phyloP scores from a whole-genome alignment of 2,797 vertebrate species.

The Pogonophryne albipinna region DNA sequence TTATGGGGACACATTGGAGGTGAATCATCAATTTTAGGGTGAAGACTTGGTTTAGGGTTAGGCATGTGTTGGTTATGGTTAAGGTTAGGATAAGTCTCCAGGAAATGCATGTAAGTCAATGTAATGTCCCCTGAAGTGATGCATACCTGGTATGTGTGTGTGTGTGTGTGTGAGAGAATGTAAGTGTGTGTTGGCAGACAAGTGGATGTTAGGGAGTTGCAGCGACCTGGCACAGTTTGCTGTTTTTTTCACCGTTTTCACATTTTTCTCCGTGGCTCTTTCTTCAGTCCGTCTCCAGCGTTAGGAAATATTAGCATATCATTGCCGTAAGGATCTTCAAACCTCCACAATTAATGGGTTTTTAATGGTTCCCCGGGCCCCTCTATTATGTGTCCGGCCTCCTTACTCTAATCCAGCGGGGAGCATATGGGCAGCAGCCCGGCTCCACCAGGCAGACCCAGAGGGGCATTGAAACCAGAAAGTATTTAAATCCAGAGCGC shows the following conservation, averaged over 20 bases:
- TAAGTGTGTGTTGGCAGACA: conserved; percentile 34
- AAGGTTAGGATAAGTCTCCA: too few species aligned
- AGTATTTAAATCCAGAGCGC: conserved; percentile 71
- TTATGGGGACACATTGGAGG: too few species aligned
- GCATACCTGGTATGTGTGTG: too few species aligned
- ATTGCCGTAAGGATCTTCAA: conserved; percentile 72
- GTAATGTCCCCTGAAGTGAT: too few species aligned
- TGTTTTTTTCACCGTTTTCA: background rate
- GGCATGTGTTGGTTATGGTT: too few species aligned
- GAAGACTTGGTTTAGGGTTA: too few species aligned
- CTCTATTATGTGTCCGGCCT: conserved; percentile 74
- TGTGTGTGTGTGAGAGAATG: conserved; percentile 12
- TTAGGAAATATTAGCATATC: conserved; percentile 81
- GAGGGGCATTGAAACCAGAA: conserved; percentile 69
- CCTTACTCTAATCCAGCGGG: conserved; percentile 77
- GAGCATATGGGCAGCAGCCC: conserved; percentile 81
- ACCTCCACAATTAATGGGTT: conserved; percentile 82
- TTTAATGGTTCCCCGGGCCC: conserved; percentile 82
- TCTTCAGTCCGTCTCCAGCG: conserved; percentile 54
- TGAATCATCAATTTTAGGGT: too few species aligned
- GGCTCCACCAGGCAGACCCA: conserved; percentile 66
- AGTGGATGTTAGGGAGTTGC: conserved; percentile 57
- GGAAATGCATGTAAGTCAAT: too few species aligned
- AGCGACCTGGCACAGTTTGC: conserved; percentile 62
- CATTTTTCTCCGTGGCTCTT: conserved; percentile 37